Base-by-base conservation (phyloP, 2,113 vertebrate genomes). In the Piprites chloris region DNA sequence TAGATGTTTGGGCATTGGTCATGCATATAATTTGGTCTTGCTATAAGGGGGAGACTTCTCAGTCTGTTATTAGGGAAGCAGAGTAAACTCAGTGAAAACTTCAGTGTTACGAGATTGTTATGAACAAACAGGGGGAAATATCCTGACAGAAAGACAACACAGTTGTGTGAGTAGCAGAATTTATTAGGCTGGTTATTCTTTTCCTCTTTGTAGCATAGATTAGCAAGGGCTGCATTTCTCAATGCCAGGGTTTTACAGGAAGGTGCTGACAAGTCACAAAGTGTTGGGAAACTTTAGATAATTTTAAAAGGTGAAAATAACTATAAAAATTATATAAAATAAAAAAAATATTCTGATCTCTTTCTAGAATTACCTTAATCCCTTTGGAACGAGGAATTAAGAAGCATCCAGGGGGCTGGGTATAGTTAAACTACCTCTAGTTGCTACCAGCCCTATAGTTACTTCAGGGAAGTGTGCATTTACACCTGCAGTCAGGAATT, bases 41-140 rank as follows among this genome's bases (percentile, higher is more conserved):
- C n/a, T 75, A 28, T 50, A 68, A 35, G 4, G 7, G 3, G 2
- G 2, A 2, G 1, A 2, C 9, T 84, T 79, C n/a, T 58, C 32
- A 53, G 22, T 23, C 19, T 35, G 23, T 69, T 80, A 19, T 11
- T 83, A 59, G 17, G 50, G 35, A 88, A 53, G 12, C 9, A 61
- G 58, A 86, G 27, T 28, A 17, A 63, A 59, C 8, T 79, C 2
- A 1, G 42, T 67, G 15, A 41, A 79, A 68, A 91, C 63, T 16
- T 84, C 20, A 30, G 4, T 50, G 59, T 35, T 61, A 23, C 14
- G 28, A 39, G 19, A 58, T 74, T 68, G 33, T 55, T 83, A 10
- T 12, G 32, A 59, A 47, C 5, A 42, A 86, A 10, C 0, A 0
- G 18, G 73, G 33, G 21, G 39, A 62, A 56, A 72, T 50, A 20